phyloP scores from a whole-genome alignment of 2,888 invertebrate species.

The Drosophila demipolita region DNA sequence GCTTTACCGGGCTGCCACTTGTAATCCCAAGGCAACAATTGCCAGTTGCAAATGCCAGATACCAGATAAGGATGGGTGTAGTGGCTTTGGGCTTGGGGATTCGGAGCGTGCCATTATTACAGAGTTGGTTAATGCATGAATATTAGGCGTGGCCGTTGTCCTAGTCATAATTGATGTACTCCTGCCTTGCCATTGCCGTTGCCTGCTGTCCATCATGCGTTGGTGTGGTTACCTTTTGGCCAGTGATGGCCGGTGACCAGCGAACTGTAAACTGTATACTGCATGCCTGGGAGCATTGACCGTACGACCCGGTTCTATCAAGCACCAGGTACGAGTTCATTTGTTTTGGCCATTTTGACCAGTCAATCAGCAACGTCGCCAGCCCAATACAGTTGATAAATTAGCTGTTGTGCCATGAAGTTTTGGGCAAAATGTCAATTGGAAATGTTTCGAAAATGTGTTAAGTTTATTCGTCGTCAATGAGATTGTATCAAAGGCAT shows the following conservation, averaged over 20 bases:
- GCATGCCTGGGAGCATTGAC: conserved; percentile 10
- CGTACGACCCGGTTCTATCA: neutral
- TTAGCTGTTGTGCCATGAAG: conserved; percentile 23
- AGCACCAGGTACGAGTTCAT: conserved; percentile 34
- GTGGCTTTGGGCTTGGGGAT: neutral
- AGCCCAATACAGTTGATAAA: conserved; percentile 16
- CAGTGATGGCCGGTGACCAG: conserved; percentile 15
- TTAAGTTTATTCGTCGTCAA: conserved; percentile 50
- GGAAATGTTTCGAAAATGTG: conserved; percentile 44
- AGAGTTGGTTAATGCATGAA: conserved; percentile 31
- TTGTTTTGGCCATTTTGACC: conserved; percentile 25
- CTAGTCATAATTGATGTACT: conserved; percentile 3
- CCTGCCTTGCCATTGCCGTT: neutral
- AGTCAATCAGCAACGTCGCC: conserved; percentile 46
- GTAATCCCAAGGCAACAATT: conserved; percentile 1
- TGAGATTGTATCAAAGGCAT: conserved; percentile 19
- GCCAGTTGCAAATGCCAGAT: neutral
- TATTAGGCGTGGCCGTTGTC: conserved; percentile 10
- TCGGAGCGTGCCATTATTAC: neutral
- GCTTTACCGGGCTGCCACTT: neutral
- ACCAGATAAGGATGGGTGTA: neutral
- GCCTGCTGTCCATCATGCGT: conserved; percentile 50
- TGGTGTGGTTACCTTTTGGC: conserved; percentile 65
- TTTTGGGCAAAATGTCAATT: conserved; percentile 22
- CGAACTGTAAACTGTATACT: neutral